Evolutionary conservation across 2,113 vertebrate species (phyloP), one percentile per base, ranked within the genome.

Genomic region (Baryphthengus martii): DNA sequence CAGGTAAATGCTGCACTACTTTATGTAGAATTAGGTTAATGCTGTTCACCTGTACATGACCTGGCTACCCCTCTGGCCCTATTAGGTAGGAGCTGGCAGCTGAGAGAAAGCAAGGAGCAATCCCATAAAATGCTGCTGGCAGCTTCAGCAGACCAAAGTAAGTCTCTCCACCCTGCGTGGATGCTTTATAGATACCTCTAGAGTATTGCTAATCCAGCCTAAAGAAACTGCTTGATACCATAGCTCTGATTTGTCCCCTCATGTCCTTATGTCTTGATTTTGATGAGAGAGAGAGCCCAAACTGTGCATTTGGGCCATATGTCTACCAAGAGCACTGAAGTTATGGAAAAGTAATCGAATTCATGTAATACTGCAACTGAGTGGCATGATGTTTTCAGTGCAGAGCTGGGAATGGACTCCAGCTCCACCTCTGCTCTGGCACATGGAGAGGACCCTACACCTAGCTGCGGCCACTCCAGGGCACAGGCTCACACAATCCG

Each of bases 81-180:
- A 3, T 82, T 76, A 62, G 19, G 40, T 13, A 70, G 78, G 49
- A 83, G 4, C 44, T 90, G 53, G 14, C 35, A 88, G 65, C 78
- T 73, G 49, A 42, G 35, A 42, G 3, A 16, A 4, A 56, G 24
- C 0, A 2, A 79, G 50, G 11, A 65, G 17, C 24, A 65, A 8
- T 4, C 25, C 15, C 25, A 79, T 74, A 20, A 75, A 76, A 62
- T 55, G 42, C 31, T 85, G 58, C n/a, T 91, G 58, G 14, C 8
- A 16, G 17, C 50, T 90, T 65, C 63, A 71, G 39, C 17, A 73
- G 40, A 6, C 28, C 7, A 44, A 40, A 88, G 29, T 40, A 80
- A 12, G 3, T 0, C 1, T 79, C 21, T 52, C 4, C 9, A 62
- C 16, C 18, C 35, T 58, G 1, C 1, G 1, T 1, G n/a, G 12